Conservation (phyloP, 2,113 vertebrate species). For the Centropus unirufus region DNA sequence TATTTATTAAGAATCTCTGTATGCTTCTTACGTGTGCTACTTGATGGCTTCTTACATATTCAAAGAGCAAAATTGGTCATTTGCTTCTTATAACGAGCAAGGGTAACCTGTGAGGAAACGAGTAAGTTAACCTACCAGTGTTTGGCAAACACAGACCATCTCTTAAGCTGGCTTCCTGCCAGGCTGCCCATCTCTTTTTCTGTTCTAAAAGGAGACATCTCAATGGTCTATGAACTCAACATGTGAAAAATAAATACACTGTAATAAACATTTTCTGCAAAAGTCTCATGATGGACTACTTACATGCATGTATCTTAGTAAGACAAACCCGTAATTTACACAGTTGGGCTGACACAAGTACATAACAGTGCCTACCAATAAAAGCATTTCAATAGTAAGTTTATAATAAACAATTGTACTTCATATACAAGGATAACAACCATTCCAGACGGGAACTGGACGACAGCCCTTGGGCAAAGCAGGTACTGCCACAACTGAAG, state of each 20-base stretch:
- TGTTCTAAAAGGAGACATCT: background rate
- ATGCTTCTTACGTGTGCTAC: background rate
- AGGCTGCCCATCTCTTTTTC: background rate
- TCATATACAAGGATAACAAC: background rate
- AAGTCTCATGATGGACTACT: background rate
- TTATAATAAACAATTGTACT: background rate
- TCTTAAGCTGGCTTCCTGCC: background rate
- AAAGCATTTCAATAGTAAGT: background rate
- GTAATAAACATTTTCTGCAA: background rate
- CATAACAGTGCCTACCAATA: rapidly evolving
- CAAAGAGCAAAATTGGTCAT: background rate
- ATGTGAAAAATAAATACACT: background rate
- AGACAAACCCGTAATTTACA: background rate
- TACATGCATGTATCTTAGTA: background rate
- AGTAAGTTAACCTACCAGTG: background rate
- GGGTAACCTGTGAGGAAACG: background rate
- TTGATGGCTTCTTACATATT: background rate
- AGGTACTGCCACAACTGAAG: background rate
- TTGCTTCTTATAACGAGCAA: background rate
- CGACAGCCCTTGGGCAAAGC: background rate
- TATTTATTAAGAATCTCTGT: background rate
- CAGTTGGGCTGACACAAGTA: background rate
- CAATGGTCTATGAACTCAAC: background rate
- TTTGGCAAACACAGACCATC: background rate
- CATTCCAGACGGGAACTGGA: background rate